Base-by-base conservation (phyloP, 1,140 invertebrate species). In the Xylocopa sonorina region DNA sequence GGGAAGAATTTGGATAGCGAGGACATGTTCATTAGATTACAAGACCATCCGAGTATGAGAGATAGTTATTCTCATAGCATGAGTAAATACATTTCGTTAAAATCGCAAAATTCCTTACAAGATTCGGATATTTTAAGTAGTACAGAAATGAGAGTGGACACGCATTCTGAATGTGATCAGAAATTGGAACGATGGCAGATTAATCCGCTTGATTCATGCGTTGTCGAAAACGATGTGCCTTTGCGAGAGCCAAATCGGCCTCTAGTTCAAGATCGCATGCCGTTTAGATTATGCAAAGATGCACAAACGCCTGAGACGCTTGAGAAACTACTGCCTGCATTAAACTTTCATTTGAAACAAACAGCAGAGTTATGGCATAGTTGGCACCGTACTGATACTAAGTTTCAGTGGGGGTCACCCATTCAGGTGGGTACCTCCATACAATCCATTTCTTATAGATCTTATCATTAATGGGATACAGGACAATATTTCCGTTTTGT, bases 391-490 rank as follows among this genome's bases (percentile, higher is more conserved):
- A 58, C 71, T 10, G 51, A 82, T 66, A 46, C 71, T 58, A 76
- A 82, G 55, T 83, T 87, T 75, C 76, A 87, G 74, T 90, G 88
- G 89, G 89, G 89, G 79, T 82, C 87, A 86, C 88, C 88, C 87
- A 89, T 90, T 75, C 86, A 90, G 89, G 89, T 90, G 83, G 88
- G 88, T 90, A 90, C 83, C 84, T 87, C 89, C 85, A 64, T 79
- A 57, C 80, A 82, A 77, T 81, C 75, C 64, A 60, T 68, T 82
- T 57, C 71, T 60, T 83, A 80, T 60, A 74, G 57, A 72, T 88
- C 78, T 4, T 86, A 82, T 73, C 75, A 66, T 18, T 86, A 64
- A 82, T 34, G 46, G n/a, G 64, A 46, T 73, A 60, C 69, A 3
- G 24, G 27, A 34, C 72, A 63, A 68, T 18, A 64, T 27, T 73